Base-by-base conservation (phyloP, 2,888 invertebrate species). In the Phalangium opilio region DNA sequence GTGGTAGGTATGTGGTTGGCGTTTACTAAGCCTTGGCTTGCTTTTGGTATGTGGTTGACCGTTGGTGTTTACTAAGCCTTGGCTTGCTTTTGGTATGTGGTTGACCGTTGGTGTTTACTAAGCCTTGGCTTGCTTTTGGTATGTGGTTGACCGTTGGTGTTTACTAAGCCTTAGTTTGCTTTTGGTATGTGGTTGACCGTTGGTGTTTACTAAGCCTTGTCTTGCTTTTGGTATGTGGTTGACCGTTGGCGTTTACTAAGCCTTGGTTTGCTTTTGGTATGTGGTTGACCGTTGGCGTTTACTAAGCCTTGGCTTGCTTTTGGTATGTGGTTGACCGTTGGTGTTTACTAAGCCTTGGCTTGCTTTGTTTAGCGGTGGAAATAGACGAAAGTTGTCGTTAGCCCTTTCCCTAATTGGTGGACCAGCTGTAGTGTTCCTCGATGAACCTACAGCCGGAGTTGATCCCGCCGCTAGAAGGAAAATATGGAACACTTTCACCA, bases 281-380 rank as follows among this genome's bases (percentile, higher is more conserved):
- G 98, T 99, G 96, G 98, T 99, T 54, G 96, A 98, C 65, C 95
- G n/a, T n/a, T n/a, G n/a, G n/a, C n/a, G n/a, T n/a, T n/a, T n/a
- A n/a, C n/a, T n/a, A n/a, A n/a, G n/a, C 96, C 0, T 73, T 99
- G 4, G 98, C 98, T 12, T 98, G 98, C 15, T 98, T 99, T 1
- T 8, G 27, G 27, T 27, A 99, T 67, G 98, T 99, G 96, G 98
- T 99, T 54, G 96, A 98, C 65, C 95, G n/a, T n/a, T n/a, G n/a
- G n/a, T n/a, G n/a, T n/a, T n/a, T n/a, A n/a, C n/a, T n/a, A n/a
- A n/a, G n/a, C 96, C 0, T 73, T 99, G 4, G 98, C 98, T 12
- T 98, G 98, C 15, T 98, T 99, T 1, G 98, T 39, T 7, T 19
- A 52, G 52, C 47, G 57, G 57, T 20, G 57, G 57, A 18, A 57